A percentile compares a stretch with the other conserved stretches of the same genome.
Evolutionary conservation across 2,113 vertebrate species (phyloP).

Genomic region (Labeo catla): DNA sequence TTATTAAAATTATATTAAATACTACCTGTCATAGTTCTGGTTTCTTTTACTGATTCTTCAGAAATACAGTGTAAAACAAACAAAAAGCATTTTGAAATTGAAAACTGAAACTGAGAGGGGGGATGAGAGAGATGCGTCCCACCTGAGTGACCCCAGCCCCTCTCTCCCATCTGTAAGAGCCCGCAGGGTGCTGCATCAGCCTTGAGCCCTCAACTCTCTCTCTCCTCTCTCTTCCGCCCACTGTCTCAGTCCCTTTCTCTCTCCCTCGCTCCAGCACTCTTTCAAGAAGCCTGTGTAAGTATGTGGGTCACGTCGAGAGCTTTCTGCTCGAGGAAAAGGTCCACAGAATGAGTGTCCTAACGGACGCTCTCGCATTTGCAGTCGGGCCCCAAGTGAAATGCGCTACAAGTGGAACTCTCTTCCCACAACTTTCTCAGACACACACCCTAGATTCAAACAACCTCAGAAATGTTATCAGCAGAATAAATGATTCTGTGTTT

Average conservation of each 20-base stretch:
- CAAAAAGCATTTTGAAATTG: background rate
- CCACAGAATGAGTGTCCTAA: slow-evolving; percentile 19
- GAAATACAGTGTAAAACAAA: background rate
- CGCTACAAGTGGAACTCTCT: slow-evolving; percentile 29
- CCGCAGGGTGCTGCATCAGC: slow-evolving; percentile 46
- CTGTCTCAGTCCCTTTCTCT: background rate
- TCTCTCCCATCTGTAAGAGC: slow-evolving; percentile 26
- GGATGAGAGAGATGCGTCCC: slow-evolving; percentile 9
- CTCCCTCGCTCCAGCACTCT: slow-evolving; percentile 27
- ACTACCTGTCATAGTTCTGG: background rate
- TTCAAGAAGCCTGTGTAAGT: slow-evolving; percentile 38
- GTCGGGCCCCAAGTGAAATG: slow-evolving; percentile 21
- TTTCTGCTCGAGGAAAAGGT: slow-evolving; percentile 44
- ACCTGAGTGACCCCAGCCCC: slow-evolving; percentile 41
- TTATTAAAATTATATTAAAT: background rate
- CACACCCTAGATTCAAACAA: slow-evolving; percentile 11
- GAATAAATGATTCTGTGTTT: background rate
- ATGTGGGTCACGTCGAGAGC: slow-evolving; percentile 49
- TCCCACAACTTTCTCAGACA: slow-evolving; percentile 39
- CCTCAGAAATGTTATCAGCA: background rate
- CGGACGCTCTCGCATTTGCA: slow-evolving; percentile 45
- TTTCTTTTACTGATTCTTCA: background rate
- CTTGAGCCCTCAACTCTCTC: slow-evolving; percentile 41
- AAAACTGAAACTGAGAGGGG: background rate
- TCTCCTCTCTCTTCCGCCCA: slow-evolving; percentile 3